A percentile compares a stretch with the other conserved stretches of the same genome.
Conservation (phyloP, 2,888 invertebrate species). For the Dimorphilus gyrociliatus region DNA sequence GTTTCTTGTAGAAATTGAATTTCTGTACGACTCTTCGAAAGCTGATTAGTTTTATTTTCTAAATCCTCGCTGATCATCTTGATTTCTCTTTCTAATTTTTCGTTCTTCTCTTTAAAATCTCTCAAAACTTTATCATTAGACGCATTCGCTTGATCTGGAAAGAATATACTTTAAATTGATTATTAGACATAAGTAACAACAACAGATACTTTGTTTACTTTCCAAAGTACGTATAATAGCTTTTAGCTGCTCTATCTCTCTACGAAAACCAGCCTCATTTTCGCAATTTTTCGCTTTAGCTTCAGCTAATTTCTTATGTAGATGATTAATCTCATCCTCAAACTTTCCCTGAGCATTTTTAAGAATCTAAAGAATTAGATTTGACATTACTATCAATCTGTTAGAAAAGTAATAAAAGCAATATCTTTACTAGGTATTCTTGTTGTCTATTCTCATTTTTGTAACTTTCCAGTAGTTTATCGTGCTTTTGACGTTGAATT, state of each 20-base stretch:
- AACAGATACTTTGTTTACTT: slow-evolving; percentile 18
- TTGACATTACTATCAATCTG: background rate
- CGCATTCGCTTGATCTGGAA: slow-evolving; percentile 14
- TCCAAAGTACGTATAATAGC: slow-evolving; percentile 26
- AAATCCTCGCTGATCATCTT: slow-evolving; percentile 12
- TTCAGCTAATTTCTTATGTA: slow-evolving; percentile 18
- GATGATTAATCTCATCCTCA: slow-evolving; percentile 16
- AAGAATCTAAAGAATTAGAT: background rate
- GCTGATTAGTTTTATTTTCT: slow-evolving; percentile 10
- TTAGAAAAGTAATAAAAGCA: background rate
- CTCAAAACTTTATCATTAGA: slow-evolving; percentile 17
- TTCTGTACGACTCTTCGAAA: slow-evolving; percentile 13
- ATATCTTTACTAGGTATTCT: slow-evolving; percentile 17
- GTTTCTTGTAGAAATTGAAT: slow-evolving; percentile 28
- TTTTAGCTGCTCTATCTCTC: slow-evolving; percentile 26
- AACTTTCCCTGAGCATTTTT: slow-evolving; percentile 13
- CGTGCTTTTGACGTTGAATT: slow-evolving; percentile 32
- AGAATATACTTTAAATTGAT: too few species aligned
- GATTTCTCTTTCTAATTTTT: slow-evolving; percentile 16
- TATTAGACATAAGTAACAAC: background rate
- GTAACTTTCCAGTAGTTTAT: slow-evolving; percentile 25
- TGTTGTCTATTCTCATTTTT: slow-evolving; percentile 18
- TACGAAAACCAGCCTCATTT: slow-evolving; percentile 20
- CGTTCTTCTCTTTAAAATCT: slow-evolving; percentile 14
- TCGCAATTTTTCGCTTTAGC: slow-evolving; percentile 15